Conservation (phyloP, 2,113 vertebrate genomes). For the Pipa parva region DNA sequence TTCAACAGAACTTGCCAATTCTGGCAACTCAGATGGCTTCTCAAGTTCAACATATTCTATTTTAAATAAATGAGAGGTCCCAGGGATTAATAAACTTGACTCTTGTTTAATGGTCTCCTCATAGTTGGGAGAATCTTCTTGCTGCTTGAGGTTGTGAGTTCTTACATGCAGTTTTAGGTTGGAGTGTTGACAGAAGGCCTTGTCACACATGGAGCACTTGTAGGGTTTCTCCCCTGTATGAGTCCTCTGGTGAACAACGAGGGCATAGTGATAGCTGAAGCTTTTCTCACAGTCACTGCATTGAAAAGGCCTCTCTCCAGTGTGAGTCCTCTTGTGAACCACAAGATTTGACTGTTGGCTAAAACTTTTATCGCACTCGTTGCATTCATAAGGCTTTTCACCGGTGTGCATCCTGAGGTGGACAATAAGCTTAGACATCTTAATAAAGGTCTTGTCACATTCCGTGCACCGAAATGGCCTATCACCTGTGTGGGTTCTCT, state of each 20-base stretch:
- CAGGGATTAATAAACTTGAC: background rate
- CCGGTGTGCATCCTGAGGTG: conserved; percentile 30
- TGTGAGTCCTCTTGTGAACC: conserved; percentile 22
- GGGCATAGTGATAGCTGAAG: conserved; percentile 11
- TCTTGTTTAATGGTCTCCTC: background rate
- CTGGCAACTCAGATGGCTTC: no score
- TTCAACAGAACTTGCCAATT: background rate
- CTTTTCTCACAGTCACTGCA: conserved; percentile 21
- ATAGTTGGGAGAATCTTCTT: background rate
- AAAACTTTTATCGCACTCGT: conserved; percentile 19
- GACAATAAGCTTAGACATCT: conserved; percentile 21
- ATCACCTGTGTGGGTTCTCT: conserved; percentile 24
- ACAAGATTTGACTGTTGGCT: conserved; percentile 26
- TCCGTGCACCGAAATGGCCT: conserved; percentile 15
- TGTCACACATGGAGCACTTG: conserved; percentile 32
- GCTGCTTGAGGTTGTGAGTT: background rate
- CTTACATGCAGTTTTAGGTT: conserved; percentile 20
- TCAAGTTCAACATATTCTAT: background rate
- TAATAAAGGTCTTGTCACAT: conserved; percentile 26
- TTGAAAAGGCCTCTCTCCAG: conserved; percentile 19
- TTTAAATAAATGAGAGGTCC: no score
- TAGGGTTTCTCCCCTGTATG: conserved; percentile 43
- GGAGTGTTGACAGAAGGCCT: conserved; percentile 24
- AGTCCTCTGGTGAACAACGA: conserved; percentile 32
- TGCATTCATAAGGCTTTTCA: conserved; percentile 19